Evolutionary conservation across 2,797 vertebrate genomes (phyloP).

Genomic region (Phalanger gymnotis): DNA sequence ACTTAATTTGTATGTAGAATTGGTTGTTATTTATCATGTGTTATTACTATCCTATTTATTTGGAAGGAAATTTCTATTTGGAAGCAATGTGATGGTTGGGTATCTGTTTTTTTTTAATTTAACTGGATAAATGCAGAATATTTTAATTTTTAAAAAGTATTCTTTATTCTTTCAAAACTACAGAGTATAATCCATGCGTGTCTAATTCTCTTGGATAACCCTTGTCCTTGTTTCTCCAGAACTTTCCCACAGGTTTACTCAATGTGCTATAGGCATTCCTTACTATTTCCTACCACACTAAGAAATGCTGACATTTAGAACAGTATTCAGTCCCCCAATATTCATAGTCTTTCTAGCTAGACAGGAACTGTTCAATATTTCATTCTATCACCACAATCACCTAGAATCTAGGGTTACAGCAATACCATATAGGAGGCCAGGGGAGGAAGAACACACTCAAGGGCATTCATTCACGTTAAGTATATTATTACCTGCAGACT

Average conservation of each 20-base stretch:
- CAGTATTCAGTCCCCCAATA: background rate
- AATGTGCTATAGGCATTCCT: background rate
- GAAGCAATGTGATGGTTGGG: too few relatives aligned
- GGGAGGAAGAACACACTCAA: background rate
- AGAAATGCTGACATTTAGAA: background rate
- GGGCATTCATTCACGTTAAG: background rate
- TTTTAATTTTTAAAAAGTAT: background rate
- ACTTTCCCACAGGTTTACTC: background rate
- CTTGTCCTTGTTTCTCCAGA: background rate
- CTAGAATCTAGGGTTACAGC: background rate
- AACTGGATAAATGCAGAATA: background rate
- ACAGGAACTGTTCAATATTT: background rate
- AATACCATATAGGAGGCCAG: background rate
- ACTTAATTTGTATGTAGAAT: too few relatives aligned
- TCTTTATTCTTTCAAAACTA: background rate
- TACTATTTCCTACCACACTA: background rate
- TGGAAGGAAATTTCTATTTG: background rate
- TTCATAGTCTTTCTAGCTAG: background rate
- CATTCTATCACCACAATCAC: background rate
- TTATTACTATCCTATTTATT: background rate
- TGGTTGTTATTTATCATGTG: background rate
- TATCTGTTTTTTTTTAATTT: background rate
- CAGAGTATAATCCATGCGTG: background rate
- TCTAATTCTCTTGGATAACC: background rate
- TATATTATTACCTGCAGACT: background rate